Percentiles rank a stretch among this genome's conserved stretches.
phyloP scores from a whole-genome alignment of 2,888 invertebrate genomes.

The Mesorhabditis spiculigera region DNA sequence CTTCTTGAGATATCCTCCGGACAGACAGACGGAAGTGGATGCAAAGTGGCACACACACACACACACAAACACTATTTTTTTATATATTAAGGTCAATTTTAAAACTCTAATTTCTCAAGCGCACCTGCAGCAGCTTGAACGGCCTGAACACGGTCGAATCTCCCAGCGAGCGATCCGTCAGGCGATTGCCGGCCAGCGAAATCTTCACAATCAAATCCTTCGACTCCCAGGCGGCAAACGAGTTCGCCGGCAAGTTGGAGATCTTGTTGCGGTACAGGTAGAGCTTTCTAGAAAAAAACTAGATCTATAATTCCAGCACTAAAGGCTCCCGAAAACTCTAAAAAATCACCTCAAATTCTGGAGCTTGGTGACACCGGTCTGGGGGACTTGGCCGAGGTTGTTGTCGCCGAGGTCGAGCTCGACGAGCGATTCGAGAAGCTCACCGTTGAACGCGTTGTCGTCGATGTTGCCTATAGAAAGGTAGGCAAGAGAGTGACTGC shows the following conservation, averaged over 20 bases:
- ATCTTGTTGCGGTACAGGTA: slow-evolving; percentile 56
- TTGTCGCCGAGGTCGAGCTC: slow-evolving; percentile 57
- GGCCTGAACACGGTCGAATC: slow-evolving; percentile 51
- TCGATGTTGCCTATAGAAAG: slow-evolving; percentile 27
- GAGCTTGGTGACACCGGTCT: slow-evolving; percentile 44
- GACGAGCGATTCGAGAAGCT: slow-evolving; percentile 51
- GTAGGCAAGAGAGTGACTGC: neutral
- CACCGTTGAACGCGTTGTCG: slow-evolving; percentile 54
- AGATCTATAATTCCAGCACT: neutral
- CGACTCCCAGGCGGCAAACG: slow-evolving; percentile 47
- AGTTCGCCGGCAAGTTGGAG: slow-evolving; percentile 33
- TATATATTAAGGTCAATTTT: no score
- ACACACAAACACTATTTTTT: no score
- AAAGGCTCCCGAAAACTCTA: neutral
- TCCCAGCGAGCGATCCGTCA: slow-evolving; percentile 48
- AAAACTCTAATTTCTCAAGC: no score
- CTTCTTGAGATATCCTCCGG: no score
- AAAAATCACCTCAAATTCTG: slow-evolving; percentile 32
- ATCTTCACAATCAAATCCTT: slow-evolving; percentile 50
- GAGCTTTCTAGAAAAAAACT: slow-evolving; percentile 35
- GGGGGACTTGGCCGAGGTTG: slow-evolving; percentile 51
- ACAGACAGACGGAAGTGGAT: no score
- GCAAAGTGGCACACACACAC: no score
- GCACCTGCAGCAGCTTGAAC: slow-evolving; percentile 51
- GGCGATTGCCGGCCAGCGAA: slow-evolving; percentile 53